These are phyloP conservation scores for Taurulus bubalis DNA, from an alignment of 2,113 vertebrate species.

Conservation along the genomic window DNA sequence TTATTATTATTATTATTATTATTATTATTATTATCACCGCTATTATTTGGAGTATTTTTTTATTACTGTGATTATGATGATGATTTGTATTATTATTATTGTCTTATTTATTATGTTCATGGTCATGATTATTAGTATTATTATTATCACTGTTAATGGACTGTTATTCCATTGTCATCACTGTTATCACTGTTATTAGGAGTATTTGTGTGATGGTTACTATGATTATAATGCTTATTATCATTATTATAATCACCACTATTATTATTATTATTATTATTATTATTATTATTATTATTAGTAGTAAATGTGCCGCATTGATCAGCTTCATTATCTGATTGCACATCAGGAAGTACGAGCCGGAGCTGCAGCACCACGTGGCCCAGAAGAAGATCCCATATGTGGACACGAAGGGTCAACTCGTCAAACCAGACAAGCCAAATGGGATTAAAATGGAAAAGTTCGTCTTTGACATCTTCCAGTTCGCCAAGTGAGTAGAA, in stretches of 20 bases:
- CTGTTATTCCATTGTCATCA: no score
- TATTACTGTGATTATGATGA: no score
- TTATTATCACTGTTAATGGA: not conserved
- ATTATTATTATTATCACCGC: not conserved
- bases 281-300: no score
- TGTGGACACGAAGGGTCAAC: slow-evolving; percentile 86
- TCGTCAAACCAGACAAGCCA: slow-evolving; percentile 92
- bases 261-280: not conserved
- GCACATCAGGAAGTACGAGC: slow-evolving; percentile 87
- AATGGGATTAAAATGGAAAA: slow-evolving; percentile 99
- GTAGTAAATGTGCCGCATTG: not conserved
- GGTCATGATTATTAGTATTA: no score
- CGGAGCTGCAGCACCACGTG: slow-evolving; percentile 93
- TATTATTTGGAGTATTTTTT: no score
- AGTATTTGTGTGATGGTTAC: not conserved
- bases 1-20: not conserved
- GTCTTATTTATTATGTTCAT: no score
- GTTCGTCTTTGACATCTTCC: slow-evolving; percentile 99
- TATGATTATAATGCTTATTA: not conserved
- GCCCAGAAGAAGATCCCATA: slow-evolving; percentile 96
- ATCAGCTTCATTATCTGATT: slow-evolving; percentile 10
- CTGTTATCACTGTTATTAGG: not conserved
- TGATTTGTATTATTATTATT: no score
- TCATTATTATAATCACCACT: not conserved
- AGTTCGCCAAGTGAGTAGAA: slow-evolving; percentile 93